phyloP scores from a whole-genome alignment of 2,113 vertebrate genomes.

The Chionomys nivalis region DNA sequence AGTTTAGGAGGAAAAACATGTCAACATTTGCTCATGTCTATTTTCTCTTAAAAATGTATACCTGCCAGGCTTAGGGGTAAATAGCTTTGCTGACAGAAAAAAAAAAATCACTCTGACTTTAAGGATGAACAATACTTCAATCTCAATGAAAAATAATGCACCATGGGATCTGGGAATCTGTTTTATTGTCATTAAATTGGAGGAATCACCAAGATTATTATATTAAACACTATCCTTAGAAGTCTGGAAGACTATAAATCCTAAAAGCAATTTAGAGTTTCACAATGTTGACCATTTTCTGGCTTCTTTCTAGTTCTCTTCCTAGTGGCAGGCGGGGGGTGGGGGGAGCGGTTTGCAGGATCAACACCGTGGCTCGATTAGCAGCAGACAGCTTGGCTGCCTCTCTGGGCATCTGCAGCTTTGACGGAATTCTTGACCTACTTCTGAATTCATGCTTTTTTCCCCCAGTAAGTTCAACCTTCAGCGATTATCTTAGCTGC shows the following conservation, averaged over 20 bases:
- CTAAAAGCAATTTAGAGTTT: slow-evolving; percentile 74
- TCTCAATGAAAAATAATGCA: slow-evolving; percentile 63
- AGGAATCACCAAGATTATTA: slow-evolving; percentile 61
- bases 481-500: slow-evolving; percentile 8
- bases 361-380: slow-evolving; percentile 61
- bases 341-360: slow-evolving; percentile 60
- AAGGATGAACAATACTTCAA: slow-evolving; percentile 53
- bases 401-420: slow-evolving; percentile 40
- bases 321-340: no score
- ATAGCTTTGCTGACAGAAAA: slow-evolving; percentile 50
- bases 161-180: slow-evolving; percentile 48
- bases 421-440: slow-evolving; percentile 71
- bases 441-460: slow-evolving; percentile 60
- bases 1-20: slow-evolving; percentile 15
- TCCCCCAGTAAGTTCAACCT: background rate
- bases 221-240: slow-evolving; percentile 52
- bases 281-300: slow-evolving; percentile 9
- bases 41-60: slow-evolving; percentile 55
- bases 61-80: slow-evolving; percentile 58
- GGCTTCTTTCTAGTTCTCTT: slow-evolving; percentile 24
- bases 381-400: slow-evolving; percentile 55
- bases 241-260: slow-evolving; percentile 63
- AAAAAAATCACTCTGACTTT: slow-evolving; percentile 50
- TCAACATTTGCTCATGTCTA: background rate
- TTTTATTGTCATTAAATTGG: slow-evolving; percentile 64